phyloP scores from a whole-genome alignment of 2,797 vertebrate genomes.

The Heterohyrax brucei region DNA sequence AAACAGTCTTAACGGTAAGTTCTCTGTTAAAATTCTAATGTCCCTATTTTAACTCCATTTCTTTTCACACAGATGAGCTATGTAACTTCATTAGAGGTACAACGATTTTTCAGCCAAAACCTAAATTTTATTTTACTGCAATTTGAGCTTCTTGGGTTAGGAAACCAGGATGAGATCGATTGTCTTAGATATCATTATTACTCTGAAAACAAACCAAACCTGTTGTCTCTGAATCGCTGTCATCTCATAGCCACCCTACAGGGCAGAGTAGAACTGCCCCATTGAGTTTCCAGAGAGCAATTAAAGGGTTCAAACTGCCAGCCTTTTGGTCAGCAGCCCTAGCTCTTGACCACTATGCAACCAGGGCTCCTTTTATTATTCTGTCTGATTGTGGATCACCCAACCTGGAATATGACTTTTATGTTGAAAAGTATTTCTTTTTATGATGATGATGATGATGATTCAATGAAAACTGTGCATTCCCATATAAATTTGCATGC shows the following conservation, averaged over 20 bases:
- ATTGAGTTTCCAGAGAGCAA: too few species aligned
- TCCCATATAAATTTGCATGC: too few species aligned
- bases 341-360: too few species aligned
- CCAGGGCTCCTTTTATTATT: slow-evolving; percentile 9
- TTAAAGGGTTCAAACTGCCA: too few species aligned
- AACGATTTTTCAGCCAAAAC: slow-evolving; percentile 64
- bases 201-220: neutral
- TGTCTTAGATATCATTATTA: slow-evolving; percentile 34
- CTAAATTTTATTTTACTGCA: slow-evolving; percentile 69
- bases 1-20: slow-evolving; percentile 41
- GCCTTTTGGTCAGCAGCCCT: too few species aligned
- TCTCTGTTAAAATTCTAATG: slow-evolving; percentile 21
- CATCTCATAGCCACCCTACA: too few species aligned
- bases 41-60: neutral
- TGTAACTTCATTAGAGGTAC: slow-evolving; percentile 53
- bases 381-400: slow-evolving; percentile 1
- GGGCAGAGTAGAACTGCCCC: too few species aligned
- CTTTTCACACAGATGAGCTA: slow-evolving; percentile 14
- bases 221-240: too few species aligned
- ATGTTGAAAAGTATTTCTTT: neutral
- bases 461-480: too few species aligned
- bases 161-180: neutral
- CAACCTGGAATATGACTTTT: neutral
- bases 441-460: too few species aligned
- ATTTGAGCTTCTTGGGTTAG: slow-evolving; percentile 61